Conservation (phyloP, 35 echinoderm and acorn worm species). For the Holothuria glaberrima region DNA sequence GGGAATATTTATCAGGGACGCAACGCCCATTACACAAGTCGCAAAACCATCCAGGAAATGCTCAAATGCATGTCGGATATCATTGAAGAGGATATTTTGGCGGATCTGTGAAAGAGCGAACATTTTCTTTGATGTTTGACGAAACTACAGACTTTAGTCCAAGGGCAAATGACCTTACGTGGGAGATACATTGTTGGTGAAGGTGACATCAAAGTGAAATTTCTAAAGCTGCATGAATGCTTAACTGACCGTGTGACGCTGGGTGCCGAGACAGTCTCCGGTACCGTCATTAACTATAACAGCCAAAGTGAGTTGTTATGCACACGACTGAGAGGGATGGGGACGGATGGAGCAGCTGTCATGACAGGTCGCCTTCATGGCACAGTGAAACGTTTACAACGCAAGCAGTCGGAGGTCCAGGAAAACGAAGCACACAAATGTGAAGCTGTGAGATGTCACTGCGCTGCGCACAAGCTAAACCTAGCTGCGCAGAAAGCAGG, state of each 20-base stretch:
- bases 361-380: conserved; percentile 51
- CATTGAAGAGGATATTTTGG: conserved; percentile 36
- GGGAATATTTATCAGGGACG: conserved; percentile 8
- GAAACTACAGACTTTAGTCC: conserved; percentile 56
- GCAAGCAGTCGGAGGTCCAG: conserved; percentile 4
- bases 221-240: conserved; percentile 47
- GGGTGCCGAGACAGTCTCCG: background rate
- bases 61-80: conserved; percentile 26
- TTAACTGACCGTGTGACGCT: background rate
- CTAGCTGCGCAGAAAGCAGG: conserved; percentile 17
- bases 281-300: conserved; percentile 36
- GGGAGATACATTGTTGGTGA: conserved; percentile 13
- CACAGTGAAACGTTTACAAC: conserved; percentile 8
- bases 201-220: conserved; percentile 46
- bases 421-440: background rate
- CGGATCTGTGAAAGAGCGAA: conserved; percentile 27
- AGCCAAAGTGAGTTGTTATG: background rate
- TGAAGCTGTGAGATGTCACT: conserved; percentile 40
- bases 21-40: conserved; percentile 50
- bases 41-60: conserved; percentile 47
- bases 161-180: conserved; percentile 56
- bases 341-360: conserved; percentile 56
- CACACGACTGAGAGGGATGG: conserved; percentile 32
- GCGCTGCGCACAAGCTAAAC: conserved; percentile 44
- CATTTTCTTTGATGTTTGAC: conserved; percentile 55